phyloP scores from a whole-genome alignment of 2,113 vertebrate species.

The Malurus cyaneus region DNA sequence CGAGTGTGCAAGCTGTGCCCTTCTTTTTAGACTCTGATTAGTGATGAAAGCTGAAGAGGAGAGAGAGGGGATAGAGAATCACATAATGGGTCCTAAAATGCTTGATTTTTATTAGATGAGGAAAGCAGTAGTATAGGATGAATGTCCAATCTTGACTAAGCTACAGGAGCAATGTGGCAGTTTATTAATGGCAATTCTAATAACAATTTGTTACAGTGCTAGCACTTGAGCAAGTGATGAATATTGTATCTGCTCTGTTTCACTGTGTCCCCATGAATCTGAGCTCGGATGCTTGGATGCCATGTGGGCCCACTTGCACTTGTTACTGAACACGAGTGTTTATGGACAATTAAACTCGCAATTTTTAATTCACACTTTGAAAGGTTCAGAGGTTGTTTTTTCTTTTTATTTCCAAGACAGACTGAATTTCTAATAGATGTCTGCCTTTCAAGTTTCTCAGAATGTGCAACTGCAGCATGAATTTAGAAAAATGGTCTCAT shows the following conservation, averaged over 20 bases:
- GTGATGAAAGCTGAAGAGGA: neutral
- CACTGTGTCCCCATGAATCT: neutral
- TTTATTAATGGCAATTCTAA: slow-evolving; percentile 35
- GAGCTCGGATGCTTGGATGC: neutral
- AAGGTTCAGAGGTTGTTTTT: neutral
- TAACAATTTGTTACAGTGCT: neutral
- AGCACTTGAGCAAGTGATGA: neutral
- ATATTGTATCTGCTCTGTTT: slow-evolving; percentile 11
- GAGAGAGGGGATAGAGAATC: neutral
- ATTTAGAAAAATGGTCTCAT: slow-evolving; percentile 47
- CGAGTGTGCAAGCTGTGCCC: neutral
- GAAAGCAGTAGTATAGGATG: neutral
- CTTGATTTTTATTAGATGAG: slow-evolving; percentile 14
- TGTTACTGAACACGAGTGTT: neutral
- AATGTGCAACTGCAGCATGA: slow-evolving; percentile 17
- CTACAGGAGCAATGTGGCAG: neutral
- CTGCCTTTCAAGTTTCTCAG: slow-evolving; percentile 6
- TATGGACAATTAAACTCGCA: slow-evolving; percentile 22
- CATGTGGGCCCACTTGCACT: neutral
- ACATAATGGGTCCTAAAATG: neutral
- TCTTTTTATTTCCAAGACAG: neutral
- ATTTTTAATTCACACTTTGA: slow-evolving; percentile 17
- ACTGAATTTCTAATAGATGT: neutral
- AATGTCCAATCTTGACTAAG: neutral
- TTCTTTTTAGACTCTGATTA: neutral